Conservation (phyloP, 2,888 invertebrate genomes). For the Erpobdella octoculata region DNA sequence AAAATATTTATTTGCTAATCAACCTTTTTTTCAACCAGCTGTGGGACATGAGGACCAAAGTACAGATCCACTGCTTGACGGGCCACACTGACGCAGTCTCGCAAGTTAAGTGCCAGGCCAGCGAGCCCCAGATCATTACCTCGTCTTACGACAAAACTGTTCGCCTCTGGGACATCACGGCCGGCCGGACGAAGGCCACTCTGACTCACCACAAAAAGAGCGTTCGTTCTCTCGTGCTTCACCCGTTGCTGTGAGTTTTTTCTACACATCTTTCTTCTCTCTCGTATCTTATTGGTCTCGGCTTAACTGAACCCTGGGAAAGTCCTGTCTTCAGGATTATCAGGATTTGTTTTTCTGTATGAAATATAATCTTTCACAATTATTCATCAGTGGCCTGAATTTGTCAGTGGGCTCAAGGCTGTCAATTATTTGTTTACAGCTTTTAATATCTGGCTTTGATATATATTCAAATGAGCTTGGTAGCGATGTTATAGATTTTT, state of each 20-base stretch:
- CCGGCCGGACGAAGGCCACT: constrained; percentile 85
- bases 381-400: too few species aligned
- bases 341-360: too few species aligned
- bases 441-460: too few species aligned
- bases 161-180: constrained; percentile 91
- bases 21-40: constrained; percentile 55
- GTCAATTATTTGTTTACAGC: too few species aligned
- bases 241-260: constrained; percentile 57
- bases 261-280: too few species aligned
- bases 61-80: constrained; percentile 86
- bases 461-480: not conserved
- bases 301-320: not conserved
- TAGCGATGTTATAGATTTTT: not conserved
- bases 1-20: not conserved
- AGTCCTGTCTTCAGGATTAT: too few species aligned
- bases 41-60: constrained; percentile 98
- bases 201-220: constrained; percentile 97
- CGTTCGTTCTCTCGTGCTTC: constrained; percentile 58
- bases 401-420: too few species aligned
- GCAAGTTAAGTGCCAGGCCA: constrained; percentile 80
- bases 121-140: constrained; percentile 87
- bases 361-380: too few species aligned
- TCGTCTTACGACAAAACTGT: constrained; percentile 86
- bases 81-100: constrained; percentile 97
- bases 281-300: too few species aligned